Evolutionary conservation across 2,888 invertebrate genomes (phyloP).

Genomic region (Ophonus ardosiacus): DNA sequence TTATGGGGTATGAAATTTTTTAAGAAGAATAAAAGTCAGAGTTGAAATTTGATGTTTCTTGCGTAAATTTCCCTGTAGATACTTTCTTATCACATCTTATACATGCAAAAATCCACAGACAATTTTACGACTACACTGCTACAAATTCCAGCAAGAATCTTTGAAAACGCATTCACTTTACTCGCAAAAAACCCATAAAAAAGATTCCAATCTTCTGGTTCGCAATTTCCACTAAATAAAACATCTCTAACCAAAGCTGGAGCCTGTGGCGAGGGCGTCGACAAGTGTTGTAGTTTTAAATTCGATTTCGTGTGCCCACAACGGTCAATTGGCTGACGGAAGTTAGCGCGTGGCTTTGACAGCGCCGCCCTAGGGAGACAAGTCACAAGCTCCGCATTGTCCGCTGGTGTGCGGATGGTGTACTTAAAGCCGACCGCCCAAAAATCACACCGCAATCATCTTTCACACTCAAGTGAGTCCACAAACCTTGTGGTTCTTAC

Average conservation of each 20-base stretch:
- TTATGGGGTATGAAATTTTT: no score
- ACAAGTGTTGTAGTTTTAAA: conserved; percentile 59
- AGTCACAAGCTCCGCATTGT: not conserved
- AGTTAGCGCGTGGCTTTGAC: conserved; percentile 44
- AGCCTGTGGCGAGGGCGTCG: not conserved
- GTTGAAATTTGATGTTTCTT: not conserved
- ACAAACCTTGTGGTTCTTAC: no score
- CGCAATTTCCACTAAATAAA: conserved; percentile 53
- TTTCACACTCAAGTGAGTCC: not conserved
- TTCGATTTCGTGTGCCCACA: conserved; percentile 44
- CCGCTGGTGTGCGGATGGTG: not conserved
- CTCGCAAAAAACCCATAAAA: conserved; percentile 46
- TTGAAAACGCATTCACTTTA: conserved; percentile 38
- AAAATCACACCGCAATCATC: not conserved
- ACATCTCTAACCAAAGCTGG: conserved; percentile 45
- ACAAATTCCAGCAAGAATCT: conserved; percentile 35
- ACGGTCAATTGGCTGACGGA: conserved; percentile 52
- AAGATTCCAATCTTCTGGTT: conserved; percentile 51
- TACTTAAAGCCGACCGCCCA: not conserved
- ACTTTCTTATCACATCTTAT: not conserved
- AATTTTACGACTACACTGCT: conserved; percentile 34
- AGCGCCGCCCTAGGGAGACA: conserved; percentile 18
- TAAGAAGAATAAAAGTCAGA: no score
- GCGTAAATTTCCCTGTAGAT: conserved; percentile 3
- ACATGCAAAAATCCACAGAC: conserved; percentile 15